Evolutionary conservation across 2,797 vertebrate species (phyloP).

Genomic region (Gephyroberyx darwinii): DNA sequence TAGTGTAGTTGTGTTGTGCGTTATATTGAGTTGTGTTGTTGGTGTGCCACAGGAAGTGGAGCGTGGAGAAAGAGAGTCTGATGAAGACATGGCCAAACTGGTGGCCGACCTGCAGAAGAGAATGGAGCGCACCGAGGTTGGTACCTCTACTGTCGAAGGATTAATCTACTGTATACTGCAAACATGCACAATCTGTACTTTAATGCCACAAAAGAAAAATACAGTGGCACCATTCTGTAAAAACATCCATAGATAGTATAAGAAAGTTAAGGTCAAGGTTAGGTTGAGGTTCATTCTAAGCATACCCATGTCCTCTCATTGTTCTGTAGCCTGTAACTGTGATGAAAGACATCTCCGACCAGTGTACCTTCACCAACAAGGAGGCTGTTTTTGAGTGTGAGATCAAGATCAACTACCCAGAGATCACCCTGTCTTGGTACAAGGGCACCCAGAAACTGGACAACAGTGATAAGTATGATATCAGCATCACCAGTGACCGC

Average conservation of each 20-base stretch:
- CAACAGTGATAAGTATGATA: slow-evolving; percentile 89
- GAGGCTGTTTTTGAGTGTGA: slow-evolving; percentile 93
- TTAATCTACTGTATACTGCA: background rate
- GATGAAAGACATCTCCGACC: slow-evolving; percentile 92
- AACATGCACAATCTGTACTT: no score
- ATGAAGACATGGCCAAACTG: slow-evolving; percentile 94
- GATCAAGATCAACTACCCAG: slow-evolving; percentile 98
- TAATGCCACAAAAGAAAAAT: no score
- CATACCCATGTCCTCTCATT: background rate
- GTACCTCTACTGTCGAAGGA: slow-evolving; percentile 22
- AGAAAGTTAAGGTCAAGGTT: background rate
- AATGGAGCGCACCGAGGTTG: slow-evolving; percentile 95
- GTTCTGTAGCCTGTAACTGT: slow-evolving; percentile 90
- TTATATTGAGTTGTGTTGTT: slow-evolving; percentile 26
- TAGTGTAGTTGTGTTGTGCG: background rate
- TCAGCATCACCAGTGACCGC: slow-evolving; percentile 87
- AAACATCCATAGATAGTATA: no score
- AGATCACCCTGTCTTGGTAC: slow-evolving; percentile 99
- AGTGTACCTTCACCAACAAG: slow-evolving; percentile 84
- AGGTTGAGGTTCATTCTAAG: background rate
- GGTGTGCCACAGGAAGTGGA: slow-evolving; percentile 88
- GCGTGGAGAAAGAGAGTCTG: slow-evolving; percentile 87
- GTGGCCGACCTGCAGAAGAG: slow-evolving; percentile 97
- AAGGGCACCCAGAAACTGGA: slow-evolving; percentile 97
- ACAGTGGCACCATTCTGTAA: no score